phyloP scores from a whole-genome alignment of 2,888 invertebrate species.

The Phengaris arion region DNA sequence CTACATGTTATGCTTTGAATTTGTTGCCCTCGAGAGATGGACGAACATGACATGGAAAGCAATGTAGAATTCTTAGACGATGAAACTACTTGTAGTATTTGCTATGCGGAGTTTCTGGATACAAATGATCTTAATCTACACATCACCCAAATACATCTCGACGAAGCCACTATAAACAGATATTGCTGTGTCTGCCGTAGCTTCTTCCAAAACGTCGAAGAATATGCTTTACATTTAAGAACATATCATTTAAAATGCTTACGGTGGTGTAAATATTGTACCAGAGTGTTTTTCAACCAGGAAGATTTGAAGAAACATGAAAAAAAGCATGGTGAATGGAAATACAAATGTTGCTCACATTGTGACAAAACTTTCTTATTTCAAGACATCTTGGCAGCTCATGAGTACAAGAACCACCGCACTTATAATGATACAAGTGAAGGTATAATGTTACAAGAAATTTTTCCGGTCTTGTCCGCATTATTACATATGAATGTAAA shows the following conservation, averaged over 20 bases:
- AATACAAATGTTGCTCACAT: conserved; percentile 50
- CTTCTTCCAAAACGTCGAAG: conserved; percentile 44
- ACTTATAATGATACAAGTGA: conserved; percentile 49
- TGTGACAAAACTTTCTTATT: conserved; percentile 47
- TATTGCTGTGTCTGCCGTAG: conserved; percentile 53
- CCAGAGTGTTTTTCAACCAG: conserved; percentile 47
- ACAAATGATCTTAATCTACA: conserved; percentile 57
- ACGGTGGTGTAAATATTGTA: conserved; percentile 52
- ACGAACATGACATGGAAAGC: conserved; percentile 21
- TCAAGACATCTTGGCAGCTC: conserved; percentile 45
- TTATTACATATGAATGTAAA: conserved; percentile 51
- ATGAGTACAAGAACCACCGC: conserved; percentile 45
- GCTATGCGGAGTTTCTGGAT: conserved; percentile 63
- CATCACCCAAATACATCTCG: conserved; percentile 52
- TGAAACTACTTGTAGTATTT: conserved; percentile 54
- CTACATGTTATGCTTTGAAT: neutral
- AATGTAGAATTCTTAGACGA: conserved; percentile 31
- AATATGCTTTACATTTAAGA: conserved; percentile 54
- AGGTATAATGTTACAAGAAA: conserved; percentile 48
- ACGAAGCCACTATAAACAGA: conserved; percentile 31
- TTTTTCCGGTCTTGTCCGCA: conserved; percentile 50
- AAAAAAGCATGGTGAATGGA: conserved; percentile 46
- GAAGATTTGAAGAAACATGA: conserved; percentile 46
- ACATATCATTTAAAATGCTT: conserved; percentile 50
- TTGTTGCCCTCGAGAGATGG: conserved; percentile 2